These are phyloP conservation scores for Apis mellifera DNA, from an alignment of 1,140 invertebrate genomes.

Conservation along the genomic window DNA sequence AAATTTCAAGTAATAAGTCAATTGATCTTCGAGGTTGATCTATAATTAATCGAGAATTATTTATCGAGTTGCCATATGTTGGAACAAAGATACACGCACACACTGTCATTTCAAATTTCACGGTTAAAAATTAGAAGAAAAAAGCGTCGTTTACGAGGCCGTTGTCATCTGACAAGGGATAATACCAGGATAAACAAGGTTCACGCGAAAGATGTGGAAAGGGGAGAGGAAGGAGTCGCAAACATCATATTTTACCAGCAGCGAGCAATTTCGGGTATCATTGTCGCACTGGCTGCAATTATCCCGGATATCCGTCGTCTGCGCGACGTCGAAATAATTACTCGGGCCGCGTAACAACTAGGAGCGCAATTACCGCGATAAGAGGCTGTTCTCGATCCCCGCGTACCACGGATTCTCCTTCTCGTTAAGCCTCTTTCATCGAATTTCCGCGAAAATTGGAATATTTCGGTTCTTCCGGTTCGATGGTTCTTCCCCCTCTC, in stretches of 20 bases:
- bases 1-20: too few relatives aligned
- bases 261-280: slow-evolving; percentile 35
- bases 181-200: not conserved
- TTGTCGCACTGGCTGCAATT: slow-evolving; percentile 54
- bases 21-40: too few relatives aligned
- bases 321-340: slow-evolving; percentile 59
- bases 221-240: not conserved
- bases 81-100: not conserved
- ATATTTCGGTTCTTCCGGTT: slow-evolving; percentile 26
- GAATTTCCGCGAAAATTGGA: slow-evolving; percentile 52
- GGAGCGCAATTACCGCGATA: slow-evolving; percentile 39
- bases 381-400: not conserved
- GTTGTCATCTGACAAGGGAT: not conserved
- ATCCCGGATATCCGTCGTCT: slow-evolving; percentile 47
- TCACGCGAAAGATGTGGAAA: not conserved
- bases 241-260: slow-evolving; percentile 25
- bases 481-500: not conserved
- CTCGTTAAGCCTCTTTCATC: slow-evolving; percentile 20
- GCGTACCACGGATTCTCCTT: not conserved
- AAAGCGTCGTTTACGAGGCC: not conserved
- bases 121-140: not conserved
- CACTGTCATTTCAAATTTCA: not conserved
- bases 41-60: too few relatives aligned
- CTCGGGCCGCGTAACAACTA: slow-evolving; percentile 34
- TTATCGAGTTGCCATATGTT: too few relatives aligned